These are phyloP conservation scores for Mythimna loreyi DNA, from an alignment of 2,888 invertebrate genomes.

Conservation along the genomic window DNA sequence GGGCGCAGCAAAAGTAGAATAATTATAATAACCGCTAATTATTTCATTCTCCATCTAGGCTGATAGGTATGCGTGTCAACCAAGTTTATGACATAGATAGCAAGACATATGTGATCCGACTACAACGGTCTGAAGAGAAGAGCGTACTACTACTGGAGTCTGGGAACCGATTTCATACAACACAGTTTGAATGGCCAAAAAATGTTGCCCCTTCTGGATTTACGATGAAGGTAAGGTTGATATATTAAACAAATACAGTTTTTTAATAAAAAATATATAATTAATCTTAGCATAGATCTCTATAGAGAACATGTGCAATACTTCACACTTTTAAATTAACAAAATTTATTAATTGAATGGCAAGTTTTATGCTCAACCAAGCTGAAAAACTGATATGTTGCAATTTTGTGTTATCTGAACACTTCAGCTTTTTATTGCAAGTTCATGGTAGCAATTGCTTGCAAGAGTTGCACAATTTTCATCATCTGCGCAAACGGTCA, in stretches of 20 bases:
- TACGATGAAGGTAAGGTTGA: slow-evolving; percentile 98
- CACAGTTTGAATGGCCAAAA: slow-evolving; percentile 99
- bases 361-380: not conserved
- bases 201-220: slow-evolving; percentile 98
- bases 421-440: not conserved
- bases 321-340: too few relatives aligned
- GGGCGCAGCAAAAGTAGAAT: too few relatives aligned
- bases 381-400: not conserved
- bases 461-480: not conserved
- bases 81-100: slow-evolving; percentile 99
- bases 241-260: not conserved
- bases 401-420: not conserved
- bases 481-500: not conserved
- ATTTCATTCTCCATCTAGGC: slow-evolving; percentile 83
- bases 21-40: not conserved
- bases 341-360: not conserved
- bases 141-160: slow-evolving; percentile 97
- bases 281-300: too few relatives aligned
- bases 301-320: too few relatives aligned
- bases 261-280: not conserved
- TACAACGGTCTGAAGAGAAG: slow-evolving; percentile 97
- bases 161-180: slow-evolving; percentile 97
- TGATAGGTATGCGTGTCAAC: slow-evolving; percentile 97
- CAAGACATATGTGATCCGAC: slow-evolving; percentile 97
- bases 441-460: not conserved